Conservation (phyloP, 1,140 invertebrate genomes). For the Tetragonula clypearis region DNA sequence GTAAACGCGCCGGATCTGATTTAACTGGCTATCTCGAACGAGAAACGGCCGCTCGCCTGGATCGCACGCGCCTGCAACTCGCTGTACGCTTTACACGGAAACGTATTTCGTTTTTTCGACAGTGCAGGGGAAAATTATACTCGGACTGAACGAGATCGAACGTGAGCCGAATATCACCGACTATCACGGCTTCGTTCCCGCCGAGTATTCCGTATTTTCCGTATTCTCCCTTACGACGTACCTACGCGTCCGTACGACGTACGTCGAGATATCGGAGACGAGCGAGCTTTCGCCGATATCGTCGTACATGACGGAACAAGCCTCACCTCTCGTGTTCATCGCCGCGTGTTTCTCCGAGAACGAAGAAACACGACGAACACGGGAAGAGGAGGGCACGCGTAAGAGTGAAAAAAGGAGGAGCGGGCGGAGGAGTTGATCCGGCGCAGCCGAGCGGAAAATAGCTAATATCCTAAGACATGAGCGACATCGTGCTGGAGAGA, state of each 20-base stretch:
- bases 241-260: neutral
- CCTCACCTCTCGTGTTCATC: slow-evolving; percentile 10
- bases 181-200: neutral
- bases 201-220: neutral
- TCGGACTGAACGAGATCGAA: neutral
- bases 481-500: slow-evolving; percentile 54
- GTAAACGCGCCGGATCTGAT: slow-evolving; percentile 10
- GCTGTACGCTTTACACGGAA: neutral
- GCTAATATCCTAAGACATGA: slow-evolving; percentile 71
- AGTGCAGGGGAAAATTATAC: neutral
- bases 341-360: neutral
- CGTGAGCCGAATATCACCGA: neutral
- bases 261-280: neutral
- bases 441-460: slow-evolving; percentile 68
- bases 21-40: neutral
- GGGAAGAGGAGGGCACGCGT: no score
- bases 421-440: slow-evolving; percentile 53
- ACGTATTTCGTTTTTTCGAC: neutral
- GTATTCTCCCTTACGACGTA: neutral
- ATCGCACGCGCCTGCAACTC: no score
- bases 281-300: no score
- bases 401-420: slow-evolving; percentile 38
- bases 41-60: no score
- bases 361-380: slow-evolving; percentile 1
- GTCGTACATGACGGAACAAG: slow-evolving; percentile 6